Base-by-base conservation (phyloP, 2,797 vertebrate species). In the Neosalanx taihuensis region DNA sequence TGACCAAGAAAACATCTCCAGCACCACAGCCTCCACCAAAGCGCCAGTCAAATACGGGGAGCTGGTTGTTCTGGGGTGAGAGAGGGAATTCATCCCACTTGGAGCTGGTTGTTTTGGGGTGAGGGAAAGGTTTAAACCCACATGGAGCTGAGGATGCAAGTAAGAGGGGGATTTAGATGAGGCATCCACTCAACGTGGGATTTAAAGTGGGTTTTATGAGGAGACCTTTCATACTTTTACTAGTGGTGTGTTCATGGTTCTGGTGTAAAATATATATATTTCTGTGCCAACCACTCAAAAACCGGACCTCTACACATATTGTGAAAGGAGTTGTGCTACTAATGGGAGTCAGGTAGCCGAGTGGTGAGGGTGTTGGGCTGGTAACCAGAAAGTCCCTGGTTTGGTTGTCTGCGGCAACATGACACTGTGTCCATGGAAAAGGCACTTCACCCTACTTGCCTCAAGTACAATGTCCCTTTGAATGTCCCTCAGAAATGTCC, bases 41-140 rank as follows among this genome's bases (percentile, higher is more conserved):
- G 93, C 92, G 83, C 91, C 93, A 58, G 92, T 95, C 76, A 95
- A 95, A 78, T 97, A 98, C 85, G 97, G 97, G 89, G 97, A 98
- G 94, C 92, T 98, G 85, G 94, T 98, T 69, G 91, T 98, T 63
- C 88, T 98, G 77, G 96, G 96, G 96, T 98, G 91, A 93, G 94
- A 37, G 94, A 37, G 69, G 62, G n/a, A 18, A 41, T 12, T 4
- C 30, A 18, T 60, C 15, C 59, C 30, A 23, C 29, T 17, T 61
- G 23, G 18, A 56, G 51, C 15, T 56, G n/a, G 23, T 26, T 26
- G 23, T 26, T 26, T 88, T 98, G 77, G 96, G 96, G 96, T 98
- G 91, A 93, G 94, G 26, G 23, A 26, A 65, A 57, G n/a, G 15
- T 29, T 12, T 4, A n/a, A 18, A 49, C 15, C 59, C 30, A 23